Evolutionary conservation across 2,113 vertebrate species (phyloP).

Genomic region (Myanophis thanlyinensis): DNA sequence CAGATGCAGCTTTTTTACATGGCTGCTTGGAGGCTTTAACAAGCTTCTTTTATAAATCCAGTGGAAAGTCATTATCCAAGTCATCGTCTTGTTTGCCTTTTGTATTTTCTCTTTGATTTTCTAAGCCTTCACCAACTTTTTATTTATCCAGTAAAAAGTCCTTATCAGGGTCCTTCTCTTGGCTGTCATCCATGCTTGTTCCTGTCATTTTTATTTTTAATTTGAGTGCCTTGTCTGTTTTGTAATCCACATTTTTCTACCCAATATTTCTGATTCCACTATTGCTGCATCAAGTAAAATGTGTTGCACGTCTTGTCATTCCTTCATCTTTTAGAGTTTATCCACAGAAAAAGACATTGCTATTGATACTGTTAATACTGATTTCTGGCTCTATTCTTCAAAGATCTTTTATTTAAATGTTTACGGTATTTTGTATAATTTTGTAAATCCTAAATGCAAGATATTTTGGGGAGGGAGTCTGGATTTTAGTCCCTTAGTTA

Average conservation of each 20-base stretch:
- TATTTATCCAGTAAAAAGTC: not conserved
- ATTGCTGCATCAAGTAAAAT: not conserved
- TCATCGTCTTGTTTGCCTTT: not conserved
- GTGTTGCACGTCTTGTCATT: not conserved
- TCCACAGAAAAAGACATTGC: not conserved
- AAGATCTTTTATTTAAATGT: not conserved
- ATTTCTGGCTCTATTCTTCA: not conserved
- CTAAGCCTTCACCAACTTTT: not conserved
- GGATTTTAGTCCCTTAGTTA: not conserved
- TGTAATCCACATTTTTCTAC: not conserved
- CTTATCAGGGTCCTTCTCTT: not conserved
- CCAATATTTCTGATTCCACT: not conserved
- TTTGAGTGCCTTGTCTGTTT: not conserved
- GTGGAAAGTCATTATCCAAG: not conserved
- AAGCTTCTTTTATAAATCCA: not conserved
- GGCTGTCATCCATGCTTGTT: not conserved
- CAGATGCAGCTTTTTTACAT: not conserved
- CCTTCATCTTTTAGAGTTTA: not conserved
- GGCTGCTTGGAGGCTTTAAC: not conserved
- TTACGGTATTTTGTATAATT: not conserved
- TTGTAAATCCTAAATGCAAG: not conserved
- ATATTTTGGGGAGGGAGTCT: not conserved
- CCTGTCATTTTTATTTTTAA: not conserved
- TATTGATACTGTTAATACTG: not conserved
- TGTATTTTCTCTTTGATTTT: not conserved